Evolutionary conservation across 92 coral and sea anemone genomes (phyloP).

Genomic region (Siderastrea siderea): DNA sequence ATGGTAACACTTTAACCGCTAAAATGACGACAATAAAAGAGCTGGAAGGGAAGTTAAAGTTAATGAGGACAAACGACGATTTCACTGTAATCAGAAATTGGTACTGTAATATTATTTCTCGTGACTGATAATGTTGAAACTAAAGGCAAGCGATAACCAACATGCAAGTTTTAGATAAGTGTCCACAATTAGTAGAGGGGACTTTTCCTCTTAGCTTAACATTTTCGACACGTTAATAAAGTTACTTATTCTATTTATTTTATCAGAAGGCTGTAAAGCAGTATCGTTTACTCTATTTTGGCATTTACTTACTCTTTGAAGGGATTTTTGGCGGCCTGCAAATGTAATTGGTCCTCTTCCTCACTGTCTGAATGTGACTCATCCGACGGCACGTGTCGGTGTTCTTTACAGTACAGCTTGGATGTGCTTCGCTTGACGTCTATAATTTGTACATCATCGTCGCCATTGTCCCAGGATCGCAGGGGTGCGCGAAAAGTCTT

Average conservation of each 20-base stretch:
- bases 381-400: neutral
- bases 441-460: neutral
- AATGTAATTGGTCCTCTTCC: slow-evolving; percentile 22
- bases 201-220: too few species aligned
- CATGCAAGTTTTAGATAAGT: too few species aligned
- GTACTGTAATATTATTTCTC: too few species aligned
- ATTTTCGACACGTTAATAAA: neutral
- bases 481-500: too few species aligned
- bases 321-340: slow-evolving; percentile 9
- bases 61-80: too few species aligned
- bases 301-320: slow-evolving; percentile 12
- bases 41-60: too few species aligned
- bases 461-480: neutral
- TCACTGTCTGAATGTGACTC: slow-evolving; percentile 33
- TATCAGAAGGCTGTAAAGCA: neutral
- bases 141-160: too few species aligned
- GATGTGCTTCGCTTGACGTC: neutral
- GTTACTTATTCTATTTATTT: neutral
- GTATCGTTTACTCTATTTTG: neutral
- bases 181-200: too few species aligned
- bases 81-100: too few species aligned
- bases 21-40: too few species aligned
- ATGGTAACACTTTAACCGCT: too few species aligned
- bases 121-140: too few species aligned
- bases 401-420: neutral